Base-by-base conservation (phyloP, 1,140 invertebrate genomes). In the Eupristina koningsbergeri region DNA sequence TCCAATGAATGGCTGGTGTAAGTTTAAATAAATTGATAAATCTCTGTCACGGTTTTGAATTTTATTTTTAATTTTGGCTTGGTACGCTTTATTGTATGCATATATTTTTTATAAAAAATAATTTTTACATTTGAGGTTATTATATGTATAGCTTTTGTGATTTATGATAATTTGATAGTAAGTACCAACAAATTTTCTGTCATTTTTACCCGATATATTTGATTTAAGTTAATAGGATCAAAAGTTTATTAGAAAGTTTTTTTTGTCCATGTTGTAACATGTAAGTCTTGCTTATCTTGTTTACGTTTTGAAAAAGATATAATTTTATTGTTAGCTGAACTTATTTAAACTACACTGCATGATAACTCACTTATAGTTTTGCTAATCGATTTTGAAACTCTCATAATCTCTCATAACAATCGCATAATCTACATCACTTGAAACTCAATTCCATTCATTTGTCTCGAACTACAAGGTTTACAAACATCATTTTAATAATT, bases 91-190 rank as follows among this genome's bases (percentile, higher is more conserved):
- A 58, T 58, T 58, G 22, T 9, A 58, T 26, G 22, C 22, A 58
- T 22, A 22, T 22, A 58, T 58, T 64, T 11, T 64, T 64, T 29
- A 29, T 64, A 31, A 34, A 64, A 64, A 29, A 0, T 3, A 15
- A 29, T 11, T 64, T 15, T 7, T 31, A 31, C 34, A 31, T 31
- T 8, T 13, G 61, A 13, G n/a, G 3, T 15, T 6, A 29, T 19
- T 15, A 1, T 0, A 1, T 15, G 8, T 15, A 64, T 29, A 63
- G 34, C 5, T 34, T 64, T 34, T 0, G 17, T 64, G 61, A 64
- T 64, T 64, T 64, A 64, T 64, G 61, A 64, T 31, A 64, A 31
- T 64, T 34, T 31, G 13, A 64, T 31, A 64, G n/a, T n/a, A 64
- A 64, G 0, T 0, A 64, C 8, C 17, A 15, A 64, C 9, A 5